Evolutionary conservation across 2,888 invertebrate genomes (phyloP).

Genomic region (Leucophora obtusa): DNA sequence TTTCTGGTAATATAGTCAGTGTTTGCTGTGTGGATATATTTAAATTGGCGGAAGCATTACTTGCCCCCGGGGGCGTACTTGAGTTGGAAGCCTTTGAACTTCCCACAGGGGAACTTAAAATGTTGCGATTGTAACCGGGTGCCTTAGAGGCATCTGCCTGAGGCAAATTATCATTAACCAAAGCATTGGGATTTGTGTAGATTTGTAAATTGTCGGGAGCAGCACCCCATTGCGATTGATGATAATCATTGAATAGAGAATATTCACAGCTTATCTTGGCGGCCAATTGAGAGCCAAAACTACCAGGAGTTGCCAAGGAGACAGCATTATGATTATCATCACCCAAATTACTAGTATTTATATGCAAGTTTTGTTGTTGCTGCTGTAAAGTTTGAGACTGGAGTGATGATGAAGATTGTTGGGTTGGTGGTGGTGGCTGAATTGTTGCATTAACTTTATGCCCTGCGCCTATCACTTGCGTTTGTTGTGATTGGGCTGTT

Average conservation of each 20-base stretch:
- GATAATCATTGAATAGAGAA: constrained; percentile 90
- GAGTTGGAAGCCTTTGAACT: constrained; percentile 82
- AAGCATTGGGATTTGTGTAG: constrained; percentile 79
- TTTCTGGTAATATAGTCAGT: constrained; percentile 67
- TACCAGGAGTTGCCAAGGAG: constrained; percentile 60
- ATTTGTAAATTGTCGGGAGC: constrained; percentile 74
- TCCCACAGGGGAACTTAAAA: constrained; percentile 88
- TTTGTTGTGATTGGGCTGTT: constrained; percentile 42
- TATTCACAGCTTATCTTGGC: constrained; percentile 82
- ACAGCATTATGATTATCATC: constrained; percentile 51
- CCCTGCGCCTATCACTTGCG: constrained; percentile 7
- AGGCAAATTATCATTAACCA: constrained; percentile 76
- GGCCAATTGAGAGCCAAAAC: constrained; percentile 72
- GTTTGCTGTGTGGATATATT: constrained; percentile 66
- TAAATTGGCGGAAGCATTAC: constrained; percentile 36
- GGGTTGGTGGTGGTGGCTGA: neutral
- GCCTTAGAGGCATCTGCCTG: constrained; percentile 93
- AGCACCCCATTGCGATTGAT: constrained; percentile 80
- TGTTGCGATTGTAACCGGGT: constrained; percentile 89
- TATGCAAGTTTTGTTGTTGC: constrained; percentile 69
- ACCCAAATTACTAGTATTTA: constrained; percentile 66
- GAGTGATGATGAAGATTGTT: too few species aligned
- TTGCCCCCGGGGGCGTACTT: constrained; percentile 80
- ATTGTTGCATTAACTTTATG: constrained; percentile 27
- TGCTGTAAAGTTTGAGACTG: constrained; percentile 39